Evolutionary conservation across 2,113 vertebrate species (phyloP).

Genomic region (Cynopterus brachyotis): DNA sequence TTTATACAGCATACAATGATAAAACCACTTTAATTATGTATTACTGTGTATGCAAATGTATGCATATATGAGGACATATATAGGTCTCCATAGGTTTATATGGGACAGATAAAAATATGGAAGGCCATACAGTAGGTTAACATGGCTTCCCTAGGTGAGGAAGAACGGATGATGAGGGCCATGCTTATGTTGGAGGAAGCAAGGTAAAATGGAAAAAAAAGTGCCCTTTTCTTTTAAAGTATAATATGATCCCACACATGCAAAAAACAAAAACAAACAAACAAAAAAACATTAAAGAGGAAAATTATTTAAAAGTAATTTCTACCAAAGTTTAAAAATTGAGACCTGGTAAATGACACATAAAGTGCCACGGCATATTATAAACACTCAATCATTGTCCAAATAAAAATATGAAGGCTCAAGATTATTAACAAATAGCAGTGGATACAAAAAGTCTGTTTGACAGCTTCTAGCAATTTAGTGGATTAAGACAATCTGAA

Average conservation of each 20-base stretch:
- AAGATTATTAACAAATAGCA: slow-evolving; percentile 49
- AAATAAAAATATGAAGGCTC: slow-evolving; percentile 39
- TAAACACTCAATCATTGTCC: background rate
- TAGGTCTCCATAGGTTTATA: background rate
- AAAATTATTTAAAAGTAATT: slow-evolving; percentile 41
- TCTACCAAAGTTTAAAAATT: slow-evolving; percentile 23
- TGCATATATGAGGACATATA: background rate
- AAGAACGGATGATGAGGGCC: background rate
- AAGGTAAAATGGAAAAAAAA: background rate
- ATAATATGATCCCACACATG: slow-evolving; percentile 27
- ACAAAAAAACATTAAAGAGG: background rate
- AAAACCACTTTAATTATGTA: background rate
- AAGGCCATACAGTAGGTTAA: background rate
- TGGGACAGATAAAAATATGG: background rate
- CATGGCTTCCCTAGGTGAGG: background rate
- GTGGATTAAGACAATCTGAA: slow-evolving; percentile 46
- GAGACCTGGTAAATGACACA: background rate
- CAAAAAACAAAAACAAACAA: background rate
- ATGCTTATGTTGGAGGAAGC: background rate
- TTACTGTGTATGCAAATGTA: background rate
- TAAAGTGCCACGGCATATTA: background rate
- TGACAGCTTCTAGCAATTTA: slow-evolving; percentile 36
- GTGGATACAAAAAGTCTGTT: background rate
- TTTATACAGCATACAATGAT: slow-evolving; percentile 7
- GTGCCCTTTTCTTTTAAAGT: background rate